Evolutionary conservation across 2,797 vertebrate species (phyloP), one percentile per base, ranked within the genome.

Genomic region (Loriculus beryllinus): DNA sequence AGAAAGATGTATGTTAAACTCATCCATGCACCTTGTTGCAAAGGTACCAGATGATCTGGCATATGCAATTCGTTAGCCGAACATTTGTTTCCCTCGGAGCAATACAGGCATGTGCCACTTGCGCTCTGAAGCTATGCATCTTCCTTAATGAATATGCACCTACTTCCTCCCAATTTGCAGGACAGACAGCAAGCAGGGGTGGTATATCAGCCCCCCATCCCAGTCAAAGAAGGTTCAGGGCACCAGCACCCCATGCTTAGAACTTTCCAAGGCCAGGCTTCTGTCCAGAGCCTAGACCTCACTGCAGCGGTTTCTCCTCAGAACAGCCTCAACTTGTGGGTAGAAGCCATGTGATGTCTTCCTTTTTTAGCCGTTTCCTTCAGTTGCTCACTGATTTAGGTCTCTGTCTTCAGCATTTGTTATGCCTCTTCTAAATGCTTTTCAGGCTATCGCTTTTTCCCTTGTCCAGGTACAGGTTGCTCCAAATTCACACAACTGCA

Each of bases 1-100:
- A 37, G 40, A 80, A 74, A 64, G 40, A 75, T 35, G 49, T 6
- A 20, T 20, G 21, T 76, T 95, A 59, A 91, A 86, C 62, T 81
- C 70, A 79, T 39, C 45, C 79, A 23, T 31, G 59, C 33, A 90
- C 68, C 82, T 95, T 96, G 83, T 90, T 57, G 59, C 40, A 31
- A 74, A 90, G 45, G 64, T 84, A 90, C 86, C 92, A 19, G 59
- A 86, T 31, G 16, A 88, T 82, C 79, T 68, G 69, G 59, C 67
- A 93, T 35, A 80, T 23, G 71, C 2, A 7, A 91, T 80, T 79
- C 26, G 11, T 78, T 92, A 94, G 71, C 7, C 1, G 29, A 95
- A 92, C 67, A 78, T 90, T 86, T 45, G 8, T 90, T 86, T 94
- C 70, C 51, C 68, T 17, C 4, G 7, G 2, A 92, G 90, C 84